Evolutionary conservation across 2,113 vertebrate genomes (phyloP).

Genomic region (Sciurus niger): DNA sequence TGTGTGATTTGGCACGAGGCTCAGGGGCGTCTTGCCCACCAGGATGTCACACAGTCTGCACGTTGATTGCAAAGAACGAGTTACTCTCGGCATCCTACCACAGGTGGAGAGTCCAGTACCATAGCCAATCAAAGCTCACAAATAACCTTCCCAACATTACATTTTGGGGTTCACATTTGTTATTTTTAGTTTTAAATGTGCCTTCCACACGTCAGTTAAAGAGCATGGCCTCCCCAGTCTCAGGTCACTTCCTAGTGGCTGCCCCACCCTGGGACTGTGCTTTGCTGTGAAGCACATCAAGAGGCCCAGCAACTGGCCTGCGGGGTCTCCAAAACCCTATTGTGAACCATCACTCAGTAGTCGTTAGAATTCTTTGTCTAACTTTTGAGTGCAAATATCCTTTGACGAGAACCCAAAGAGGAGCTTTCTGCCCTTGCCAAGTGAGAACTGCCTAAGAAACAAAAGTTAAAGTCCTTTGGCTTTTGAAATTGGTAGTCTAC

Average conservation of each 20-base stretch:
- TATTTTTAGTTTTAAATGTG: neutral
- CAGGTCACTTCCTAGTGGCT: neutral
- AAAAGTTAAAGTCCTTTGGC: neutral
- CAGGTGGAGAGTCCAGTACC: rapidly evolving
- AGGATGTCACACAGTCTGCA: rapidly evolving
- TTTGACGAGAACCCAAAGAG: neutral
- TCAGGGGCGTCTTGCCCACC: rapidly evolving
- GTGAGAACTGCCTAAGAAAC: neutral
- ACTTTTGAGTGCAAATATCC: neutral
- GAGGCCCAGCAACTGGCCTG: neutral
- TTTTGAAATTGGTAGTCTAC: neutral
- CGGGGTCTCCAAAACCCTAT: rapidly evolving
- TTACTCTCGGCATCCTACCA: no score
- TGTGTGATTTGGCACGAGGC: rapidly evolving
- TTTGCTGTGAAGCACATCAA: neutral
- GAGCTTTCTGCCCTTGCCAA: neutral
- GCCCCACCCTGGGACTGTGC: neutral
- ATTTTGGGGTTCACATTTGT: neutral
- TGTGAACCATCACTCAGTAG: neutral
- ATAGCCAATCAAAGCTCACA: neutral
- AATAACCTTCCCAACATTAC: neutral
- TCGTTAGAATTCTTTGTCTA: neutral
- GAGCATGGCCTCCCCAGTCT: neutral
- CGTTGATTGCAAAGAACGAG: no score
- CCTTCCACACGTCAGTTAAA: neutral